A percentile compares a stretch with the other conserved stretches of the same genome.
phyloP scores from a whole-genome alignment of 2,113 vertebrate genomes.

The Neotragus pygmaeus region DNA sequence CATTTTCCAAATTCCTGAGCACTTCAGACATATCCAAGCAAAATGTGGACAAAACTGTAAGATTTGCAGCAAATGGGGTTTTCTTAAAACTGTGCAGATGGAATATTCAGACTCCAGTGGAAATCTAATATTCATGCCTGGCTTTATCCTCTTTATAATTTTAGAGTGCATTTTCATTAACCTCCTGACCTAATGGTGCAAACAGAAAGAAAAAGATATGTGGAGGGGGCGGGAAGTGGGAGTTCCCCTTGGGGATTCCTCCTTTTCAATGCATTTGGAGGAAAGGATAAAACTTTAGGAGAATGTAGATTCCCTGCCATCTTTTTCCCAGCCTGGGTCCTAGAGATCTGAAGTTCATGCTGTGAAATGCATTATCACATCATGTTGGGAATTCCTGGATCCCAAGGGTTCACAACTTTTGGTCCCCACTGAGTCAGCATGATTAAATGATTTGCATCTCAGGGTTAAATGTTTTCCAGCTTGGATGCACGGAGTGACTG shows the following conservation, averaged over 20 bases:
- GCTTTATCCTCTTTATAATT: constrained; percentile 59
- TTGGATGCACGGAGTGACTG: neutral
- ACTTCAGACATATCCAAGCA: neutral
- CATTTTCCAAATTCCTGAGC: neutral
- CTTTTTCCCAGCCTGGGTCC: neutral
- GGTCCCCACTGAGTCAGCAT: constrained; percentile 36
- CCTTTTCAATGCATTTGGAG: constrained; percentile 12
- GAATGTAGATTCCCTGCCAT: neutral
- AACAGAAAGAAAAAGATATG: constrained; percentile 70
- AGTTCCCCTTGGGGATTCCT: neutral
- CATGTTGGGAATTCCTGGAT: constrained; percentile 54
- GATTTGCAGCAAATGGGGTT: constrained; percentile 31
- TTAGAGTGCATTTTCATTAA: constrained; percentile 74
- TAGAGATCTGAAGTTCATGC: constrained; percentile 27
- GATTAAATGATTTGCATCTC: constrained; percentile 67
- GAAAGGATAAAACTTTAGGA: neutral
- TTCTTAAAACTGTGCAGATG: constrained; percentile 29
- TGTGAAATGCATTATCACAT: constrained; percentile 56
- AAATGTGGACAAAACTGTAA: neutral
- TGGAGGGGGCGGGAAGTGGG: constrained; percentile 24
- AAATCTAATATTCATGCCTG: constrained; percentile 63
- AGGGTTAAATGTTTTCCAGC: constrained; percentile 51
- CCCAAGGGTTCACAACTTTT: constrained; percentile 46
- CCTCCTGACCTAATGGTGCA: constrained; percentile 73
- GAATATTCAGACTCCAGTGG: constrained; percentile 46